Percentiles rank a stretch among this genome's conserved stretches.
phyloP scores from a whole-genome alignment of 2,888 invertebrate genomes.

The Eupsilia transversa region DNA sequence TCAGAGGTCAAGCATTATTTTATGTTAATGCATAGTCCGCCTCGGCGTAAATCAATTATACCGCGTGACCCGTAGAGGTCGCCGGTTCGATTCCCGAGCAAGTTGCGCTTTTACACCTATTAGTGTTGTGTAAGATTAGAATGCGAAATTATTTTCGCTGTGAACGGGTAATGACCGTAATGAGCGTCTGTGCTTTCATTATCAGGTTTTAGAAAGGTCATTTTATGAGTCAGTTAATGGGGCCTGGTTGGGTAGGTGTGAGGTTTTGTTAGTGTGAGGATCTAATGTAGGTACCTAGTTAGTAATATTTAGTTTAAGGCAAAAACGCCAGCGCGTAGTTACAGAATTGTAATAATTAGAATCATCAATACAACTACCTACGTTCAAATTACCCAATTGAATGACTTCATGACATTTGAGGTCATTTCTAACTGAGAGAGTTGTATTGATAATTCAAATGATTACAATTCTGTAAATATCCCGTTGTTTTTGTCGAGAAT shows the following conservation, averaged over 20 bases:
- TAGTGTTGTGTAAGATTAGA: slow-evolving; percentile 78
- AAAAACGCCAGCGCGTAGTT: no score
- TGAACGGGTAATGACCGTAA: slow-evolving; percentile 56
- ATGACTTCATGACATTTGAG: no score
- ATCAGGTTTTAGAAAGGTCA: slow-evolving; percentile 42
- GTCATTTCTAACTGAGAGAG: no score
- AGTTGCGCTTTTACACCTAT: slow-evolving; percentile 80
- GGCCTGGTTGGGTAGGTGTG: neutral
- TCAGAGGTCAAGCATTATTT: slow-evolving; percentile 89
- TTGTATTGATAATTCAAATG: no score
- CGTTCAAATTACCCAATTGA: no score
- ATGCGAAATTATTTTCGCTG: slow-evolving; percentile 65
- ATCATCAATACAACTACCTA: no score
- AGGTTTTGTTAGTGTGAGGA: neutral
- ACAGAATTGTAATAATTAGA: no score
- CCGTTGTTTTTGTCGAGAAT: no score
- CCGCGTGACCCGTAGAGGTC: slow-evolving; percentile 86
- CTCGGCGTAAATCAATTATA: slow-evolving; percentile 89
- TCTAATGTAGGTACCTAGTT: no score
- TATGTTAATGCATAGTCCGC: slow-evolving; percentile 88
- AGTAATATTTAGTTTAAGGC: no score
- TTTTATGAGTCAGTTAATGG: slow-evolving; percentile 43
- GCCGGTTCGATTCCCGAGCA: slow-evolving; percentile 78
- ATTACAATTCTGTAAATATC: no score
- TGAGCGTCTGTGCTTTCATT: slow-evolving; percentile 52